Evolutionary conservation across 2,797 vertebrate species (phyloP).

Genomic region (Acomys russatus): DNA sequence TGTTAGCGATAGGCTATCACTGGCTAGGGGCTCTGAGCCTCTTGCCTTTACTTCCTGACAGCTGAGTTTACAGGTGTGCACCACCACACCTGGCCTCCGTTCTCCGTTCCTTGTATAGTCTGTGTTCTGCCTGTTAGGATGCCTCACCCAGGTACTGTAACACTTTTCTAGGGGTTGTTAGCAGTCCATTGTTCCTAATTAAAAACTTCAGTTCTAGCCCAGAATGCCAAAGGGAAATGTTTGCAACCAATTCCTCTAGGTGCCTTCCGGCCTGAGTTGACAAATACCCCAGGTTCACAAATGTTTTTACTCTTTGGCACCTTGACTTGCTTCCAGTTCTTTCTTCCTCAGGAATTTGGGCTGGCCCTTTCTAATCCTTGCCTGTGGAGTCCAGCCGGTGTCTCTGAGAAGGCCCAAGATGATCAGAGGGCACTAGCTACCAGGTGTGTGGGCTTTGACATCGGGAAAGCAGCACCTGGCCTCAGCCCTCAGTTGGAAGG

Average conservation of each 20-base stretch:
- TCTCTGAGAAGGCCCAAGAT: background rate
- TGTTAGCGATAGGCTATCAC: background rate
- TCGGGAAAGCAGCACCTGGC: background rate
- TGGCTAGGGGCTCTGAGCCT: background rate
- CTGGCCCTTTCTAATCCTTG: background rate
- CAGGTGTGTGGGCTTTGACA: background rate
- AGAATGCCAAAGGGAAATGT: background rate
- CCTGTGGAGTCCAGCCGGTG: background rate
- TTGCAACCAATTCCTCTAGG: background rate
- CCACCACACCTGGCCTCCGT: background rate
- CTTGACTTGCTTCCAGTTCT: background rate
- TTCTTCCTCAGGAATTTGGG: background rate
- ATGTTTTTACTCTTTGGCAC: background rate
- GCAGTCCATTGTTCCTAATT: background rate
- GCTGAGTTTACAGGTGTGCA: background rate
- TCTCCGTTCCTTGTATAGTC: background rate
- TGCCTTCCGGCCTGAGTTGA: background rate
- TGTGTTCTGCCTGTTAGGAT: background rate
- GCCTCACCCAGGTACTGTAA: background rate
- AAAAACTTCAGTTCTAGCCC: background rate
- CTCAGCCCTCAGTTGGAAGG: background rate
- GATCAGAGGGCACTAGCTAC: background rate
- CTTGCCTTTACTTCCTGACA: background rate
- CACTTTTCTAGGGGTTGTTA: background rate
- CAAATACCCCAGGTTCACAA: background rate